Conservation (phyloP, 2,113 vertebrate species). For the Paramisgurnus dabryanus region DNA sequence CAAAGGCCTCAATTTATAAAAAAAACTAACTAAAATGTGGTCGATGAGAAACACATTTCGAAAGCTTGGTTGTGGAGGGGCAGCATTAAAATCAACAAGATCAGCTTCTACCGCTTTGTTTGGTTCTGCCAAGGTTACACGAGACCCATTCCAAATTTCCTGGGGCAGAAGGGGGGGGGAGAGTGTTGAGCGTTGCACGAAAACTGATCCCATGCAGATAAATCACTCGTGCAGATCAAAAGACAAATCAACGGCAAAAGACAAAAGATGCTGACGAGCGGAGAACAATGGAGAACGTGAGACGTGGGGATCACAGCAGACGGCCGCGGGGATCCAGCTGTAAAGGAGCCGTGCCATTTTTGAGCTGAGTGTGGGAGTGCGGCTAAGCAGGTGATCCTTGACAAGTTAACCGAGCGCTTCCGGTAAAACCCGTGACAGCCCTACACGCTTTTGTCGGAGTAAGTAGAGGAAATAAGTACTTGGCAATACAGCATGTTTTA, state of each 20-base stretch:
- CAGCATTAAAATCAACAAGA: slow-evolving; percentile 77
- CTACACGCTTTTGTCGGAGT: not conserved
- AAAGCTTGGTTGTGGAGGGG: slow-evolving; percentile 33
- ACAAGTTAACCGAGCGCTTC: slow-evolving; percentile 22
- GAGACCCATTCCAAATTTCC: slow-evolving; percentile 77
- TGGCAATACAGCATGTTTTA: not conserved
- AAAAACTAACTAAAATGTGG: not conserved
- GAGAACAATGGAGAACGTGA: slow-evolving; percentile 72
- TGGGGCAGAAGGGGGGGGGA: slow-evolving; percentile 63
- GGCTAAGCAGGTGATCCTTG: slow-evolving; percentile 16
- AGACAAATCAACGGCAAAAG: slow-evolving; percentile 76
- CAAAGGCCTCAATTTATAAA: too few relatives aligned
- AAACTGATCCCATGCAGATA: slow-evolving; percentile 78
- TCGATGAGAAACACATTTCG: slow-evolving; percentile 50
- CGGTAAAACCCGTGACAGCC: not conserved
- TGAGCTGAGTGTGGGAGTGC: not conserved
- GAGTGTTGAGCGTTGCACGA: slow-evolving; percentile 48
- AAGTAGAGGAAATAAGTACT: too few relatives aligned
- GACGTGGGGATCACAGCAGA: slow-evolving; percentile 72
- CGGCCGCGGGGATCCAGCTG: slow-evolving; percentile 62
- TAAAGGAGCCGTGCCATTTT: slow-evolving; percentile 32
- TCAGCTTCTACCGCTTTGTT: slow-evolving; percentile 73
- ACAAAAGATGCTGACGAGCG: slow-evolving; percentile 78
- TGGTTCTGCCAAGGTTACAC: slow-evolving; percentile 76
- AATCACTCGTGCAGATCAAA: slow-evolving; percentile 79